Base-by-base conservation (phyloP, 2,797 vertebrate genomes). In the Sphenodon punctatus region DNA sequence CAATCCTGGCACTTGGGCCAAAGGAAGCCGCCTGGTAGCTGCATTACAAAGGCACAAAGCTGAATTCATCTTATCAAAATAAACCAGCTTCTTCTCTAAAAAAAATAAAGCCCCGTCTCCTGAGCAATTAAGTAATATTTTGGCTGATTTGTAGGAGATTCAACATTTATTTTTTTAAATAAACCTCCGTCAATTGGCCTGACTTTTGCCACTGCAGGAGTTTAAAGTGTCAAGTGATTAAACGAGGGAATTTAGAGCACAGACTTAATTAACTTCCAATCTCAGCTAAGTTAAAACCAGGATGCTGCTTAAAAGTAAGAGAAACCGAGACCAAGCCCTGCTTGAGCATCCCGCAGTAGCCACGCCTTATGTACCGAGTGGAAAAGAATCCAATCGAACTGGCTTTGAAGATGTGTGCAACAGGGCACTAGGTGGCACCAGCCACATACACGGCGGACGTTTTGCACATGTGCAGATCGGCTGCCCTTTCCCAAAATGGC, bases 61-160 rank as follows among this genome's bases (percentile, higher is more conserved):
- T 67, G 15, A 87, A 88, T 83, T 84, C 71, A 85, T 34, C 74
- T 72, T 73, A 53, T 61, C 79, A 92, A 90, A 89, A 87, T 34
- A 83, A 89, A 78, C 48, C 22, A 60, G 48, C 72, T 64, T 73
- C 59, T 72, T 23, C 51, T 36, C 32, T 65, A 89, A 16, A 88
- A 84, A 93, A 81, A 89, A 67, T 89, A 92, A 75, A 7, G 10
- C 1, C 43, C 10, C 3, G 7, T 75, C 87, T 86, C 85, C 34
- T 41, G 58, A 88, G 60, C 84, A 89, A 89, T 91, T 84, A 71
- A 84, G 61, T 71, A 67, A 70, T 75, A 67, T 82, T 82, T 88
- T 91, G 74, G 88, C 89, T 82, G 55, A 67, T 48, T 19, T 55
- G 42, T 3, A 69, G 56, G 65, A 60, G 67, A 80, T 82, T 79